A percentile compares a stretch with the other conserved stretches of the same genome.
These are phyloP conservation scores for Cygnus atratus DNA, from an alignment of 2,113 vertebrate species.

Conservation along the genomic window DNA sequence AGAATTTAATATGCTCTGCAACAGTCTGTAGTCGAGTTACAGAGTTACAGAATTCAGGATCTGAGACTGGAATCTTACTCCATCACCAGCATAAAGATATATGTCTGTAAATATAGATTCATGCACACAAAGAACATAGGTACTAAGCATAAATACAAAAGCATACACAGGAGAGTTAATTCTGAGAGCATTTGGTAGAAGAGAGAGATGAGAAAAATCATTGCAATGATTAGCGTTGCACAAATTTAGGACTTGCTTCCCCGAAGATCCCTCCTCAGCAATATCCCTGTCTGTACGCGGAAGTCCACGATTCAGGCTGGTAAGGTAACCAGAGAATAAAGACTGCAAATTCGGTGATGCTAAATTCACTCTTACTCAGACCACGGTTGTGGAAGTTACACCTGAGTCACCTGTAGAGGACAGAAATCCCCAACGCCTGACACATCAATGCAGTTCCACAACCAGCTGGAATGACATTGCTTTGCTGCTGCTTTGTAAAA, in stretches of 20 bases:
- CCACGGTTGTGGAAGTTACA: neutral
- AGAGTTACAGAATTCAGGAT: neutral
- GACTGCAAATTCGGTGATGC: neutral
- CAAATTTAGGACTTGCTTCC: neutral
- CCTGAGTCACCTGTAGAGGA: neutral
- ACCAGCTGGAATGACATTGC: fast-evolving
- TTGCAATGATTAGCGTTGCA: neutral
- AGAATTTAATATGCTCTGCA: neutral
- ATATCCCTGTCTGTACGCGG: neutral
- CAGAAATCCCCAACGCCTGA: neutral
- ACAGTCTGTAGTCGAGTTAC: neutral
- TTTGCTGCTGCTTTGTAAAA: neutral
- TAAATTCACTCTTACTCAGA: neutral
- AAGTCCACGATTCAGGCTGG: neutral
- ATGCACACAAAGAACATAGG: neutral
- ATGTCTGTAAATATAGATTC: neutral
- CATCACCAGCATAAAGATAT: neutral
- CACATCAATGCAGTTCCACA: neutral
- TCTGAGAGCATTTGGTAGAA: neutral
- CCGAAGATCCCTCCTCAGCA: neutral
- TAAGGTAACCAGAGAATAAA: neutral
- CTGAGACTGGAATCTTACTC: neutral
- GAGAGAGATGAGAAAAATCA: neutral
- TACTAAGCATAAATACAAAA: neutral
- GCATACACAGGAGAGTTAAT: neutral